Percentiles rank a stretch among this genome's conserved stretches.
phyloP scores from a whole-genome alignment of 2,797 vertebrate genomes.

The Anguilla pacifica region DNA sequence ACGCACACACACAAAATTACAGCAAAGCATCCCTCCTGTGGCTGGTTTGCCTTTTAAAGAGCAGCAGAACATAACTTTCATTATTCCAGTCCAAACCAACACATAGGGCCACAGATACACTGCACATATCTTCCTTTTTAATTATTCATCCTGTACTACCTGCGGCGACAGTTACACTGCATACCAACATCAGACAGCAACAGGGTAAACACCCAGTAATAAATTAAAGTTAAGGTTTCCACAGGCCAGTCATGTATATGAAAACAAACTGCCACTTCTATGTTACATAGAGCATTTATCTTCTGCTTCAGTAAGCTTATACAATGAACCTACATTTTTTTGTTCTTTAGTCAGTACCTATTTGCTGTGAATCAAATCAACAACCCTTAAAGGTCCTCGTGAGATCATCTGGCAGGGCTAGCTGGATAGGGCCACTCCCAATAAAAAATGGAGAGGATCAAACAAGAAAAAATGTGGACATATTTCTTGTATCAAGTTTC shows the following conservation, averaged over 20 bases:
- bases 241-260: not conserved
- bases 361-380: slow-evolving; percentile 5
- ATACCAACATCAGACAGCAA: not conserved
- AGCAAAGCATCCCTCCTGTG: not conserved
- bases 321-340: not conserved
- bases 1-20: not conserved
- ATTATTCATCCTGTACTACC: not conserved
- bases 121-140: not conserved
- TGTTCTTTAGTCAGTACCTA: slow-evolving; percentile 7
- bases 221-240: not conserved
- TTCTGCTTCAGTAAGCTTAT: not conserved
- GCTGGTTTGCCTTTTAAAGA: not conserved
- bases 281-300: not conserved
- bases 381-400: not conserved
- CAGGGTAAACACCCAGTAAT: not conserved
- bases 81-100: not conserved
- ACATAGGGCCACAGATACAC: not conserved
- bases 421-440: not conserved
- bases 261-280: slow-evolving; percentile 10
- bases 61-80: not conserved
- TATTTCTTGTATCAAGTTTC: not conserved
- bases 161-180: slow-evolving; percentile 1
- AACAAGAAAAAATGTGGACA: not conserved
- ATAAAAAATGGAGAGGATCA: not conserved
- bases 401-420: not conserved